Evolutionary conservation across 2,888 invertebrate species (phyloP).

Genomic region (Tetropium fuscum): DNA sequence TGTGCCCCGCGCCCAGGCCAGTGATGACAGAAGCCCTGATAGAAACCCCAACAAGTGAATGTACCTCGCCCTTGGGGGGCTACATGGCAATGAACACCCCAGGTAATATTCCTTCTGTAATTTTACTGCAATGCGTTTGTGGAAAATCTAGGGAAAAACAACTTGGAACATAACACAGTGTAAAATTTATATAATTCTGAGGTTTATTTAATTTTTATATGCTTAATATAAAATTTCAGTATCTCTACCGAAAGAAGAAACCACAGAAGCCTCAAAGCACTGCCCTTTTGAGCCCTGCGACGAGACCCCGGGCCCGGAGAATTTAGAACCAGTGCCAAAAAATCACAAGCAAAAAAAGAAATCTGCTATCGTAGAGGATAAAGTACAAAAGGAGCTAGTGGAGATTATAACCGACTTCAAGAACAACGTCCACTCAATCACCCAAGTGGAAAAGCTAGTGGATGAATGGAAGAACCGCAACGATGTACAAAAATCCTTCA

Average conservation of each 20-base stretch:
- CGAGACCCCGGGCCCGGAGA: constrained; percentile 12
- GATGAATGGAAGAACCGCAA: constrained; percentile 89
- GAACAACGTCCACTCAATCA: constrained; percentile 87
- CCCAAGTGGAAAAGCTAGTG: constrained; percentile 86
- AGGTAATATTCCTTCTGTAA: constrained; percentile 53
- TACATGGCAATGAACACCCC: constrained; percentile 57
- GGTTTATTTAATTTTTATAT: no score
- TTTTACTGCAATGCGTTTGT: neutral
- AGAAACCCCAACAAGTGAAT: constrained; percentile 40
- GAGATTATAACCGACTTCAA: constrained; percentile 92
- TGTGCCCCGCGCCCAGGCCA: constrained; percentile 62
- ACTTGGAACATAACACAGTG: no score
- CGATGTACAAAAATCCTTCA: constrained; percentile 87
- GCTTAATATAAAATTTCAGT: neutral
- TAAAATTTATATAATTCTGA: no score
- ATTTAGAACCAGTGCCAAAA: constrained; percentile 47
- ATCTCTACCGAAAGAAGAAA: constrained; percentile 14
- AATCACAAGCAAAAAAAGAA: constrained; percentile 54
- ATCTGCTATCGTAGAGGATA: constrained; percentile 63
- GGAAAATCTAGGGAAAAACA: no score
- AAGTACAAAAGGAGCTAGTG: constrained; percentile 82
- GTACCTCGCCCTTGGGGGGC: constrained; percentile 45
- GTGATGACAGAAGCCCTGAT: constrained; percentile 41
- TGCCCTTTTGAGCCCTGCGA: neutral
- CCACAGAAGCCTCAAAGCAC: neutral